phyloP scores from a whole-genome alignment of 2,797 vertebrate genomes.

The Galagoides demidoff region DNA sequence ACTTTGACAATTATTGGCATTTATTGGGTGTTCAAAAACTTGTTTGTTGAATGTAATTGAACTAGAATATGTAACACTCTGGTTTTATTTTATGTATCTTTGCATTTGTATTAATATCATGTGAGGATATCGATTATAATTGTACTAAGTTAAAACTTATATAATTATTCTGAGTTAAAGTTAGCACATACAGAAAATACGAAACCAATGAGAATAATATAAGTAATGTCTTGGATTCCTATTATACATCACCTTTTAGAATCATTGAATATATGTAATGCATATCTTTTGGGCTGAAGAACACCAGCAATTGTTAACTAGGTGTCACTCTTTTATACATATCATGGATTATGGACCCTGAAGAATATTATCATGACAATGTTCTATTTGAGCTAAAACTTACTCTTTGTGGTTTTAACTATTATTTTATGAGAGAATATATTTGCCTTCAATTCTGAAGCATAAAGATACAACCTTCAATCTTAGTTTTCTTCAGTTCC shows the following conservation, averaged over 20 bases:
- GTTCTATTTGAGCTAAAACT: slow-evolving; percentile 11
- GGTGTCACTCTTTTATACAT: background rate
- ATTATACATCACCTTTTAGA: slow-evolving; percentile 32
- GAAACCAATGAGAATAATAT: slow-evolving; percentile 35
- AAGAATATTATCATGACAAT: background rate
- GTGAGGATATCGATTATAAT: slow-evolving; percentile 40
- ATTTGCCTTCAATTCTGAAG: slow-evolving; percentile 10
- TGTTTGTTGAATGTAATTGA: slow-evolving; percentile 45
- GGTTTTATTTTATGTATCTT: slow-evolving; percentile 32
- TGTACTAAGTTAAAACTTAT: slow-evolving; percentile 12
- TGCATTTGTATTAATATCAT: background rate
- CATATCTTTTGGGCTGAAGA: slow-evolving; percentile 35
- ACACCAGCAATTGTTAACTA: background rate
- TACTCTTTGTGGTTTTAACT: background rate
- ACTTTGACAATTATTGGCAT: slow-evolving; percentile 14
- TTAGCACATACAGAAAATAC: background rate
- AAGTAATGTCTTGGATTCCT: slow-evolving; percentile 29
- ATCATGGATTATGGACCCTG: background rate
- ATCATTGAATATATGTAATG: slow-evolving; percentile 10
- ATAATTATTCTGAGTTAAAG: background rate
- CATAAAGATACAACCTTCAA: background rate
- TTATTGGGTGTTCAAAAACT: slow-evolving; percentile 1
- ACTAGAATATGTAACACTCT: background rate
- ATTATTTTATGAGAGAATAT: background rate
- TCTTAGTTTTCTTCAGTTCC: background rate